Evolutionary conservation across 2,113 vertebrate genomes (phyloP).

Genomic region (Struthidea cinerea): DNA sequence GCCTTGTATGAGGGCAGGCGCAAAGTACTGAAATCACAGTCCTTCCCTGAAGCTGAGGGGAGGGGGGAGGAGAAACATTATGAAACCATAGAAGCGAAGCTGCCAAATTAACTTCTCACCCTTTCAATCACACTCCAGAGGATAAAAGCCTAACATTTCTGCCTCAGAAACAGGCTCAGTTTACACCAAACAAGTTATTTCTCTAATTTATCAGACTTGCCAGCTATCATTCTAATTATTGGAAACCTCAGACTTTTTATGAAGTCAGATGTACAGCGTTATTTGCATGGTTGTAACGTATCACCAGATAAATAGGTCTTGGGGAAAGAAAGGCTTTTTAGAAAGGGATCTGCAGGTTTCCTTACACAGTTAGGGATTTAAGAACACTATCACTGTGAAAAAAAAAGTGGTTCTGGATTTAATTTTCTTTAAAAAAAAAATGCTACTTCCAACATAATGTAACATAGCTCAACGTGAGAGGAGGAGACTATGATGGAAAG

Average conservation of each 20-base stretch:
- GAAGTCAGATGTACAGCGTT: constrained; percentile 22
- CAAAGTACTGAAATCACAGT: constrained; percentile 73
- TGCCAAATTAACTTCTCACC: constrained; percentile 99
- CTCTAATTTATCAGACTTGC: constrained; percentile 76
- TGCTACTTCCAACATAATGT: neutral
- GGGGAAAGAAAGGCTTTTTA: neutral
- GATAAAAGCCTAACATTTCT: constrained; percentile 89
- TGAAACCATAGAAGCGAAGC: constrained; percentile 96
- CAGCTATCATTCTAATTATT: constrained; percentile 71
- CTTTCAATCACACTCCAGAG: constrained; percentile 99
- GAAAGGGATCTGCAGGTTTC: constrained; percentile 7
- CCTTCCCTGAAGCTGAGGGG: constrained; percentile 72
- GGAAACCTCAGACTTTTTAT: constrained; percentile 48
- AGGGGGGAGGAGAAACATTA: constrained; percentile 85
- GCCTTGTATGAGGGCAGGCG: constrained; percentile 86
- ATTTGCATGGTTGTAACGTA: neutral
- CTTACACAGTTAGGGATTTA: neutral
- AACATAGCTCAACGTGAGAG: neutral
- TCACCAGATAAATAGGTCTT: neutral
- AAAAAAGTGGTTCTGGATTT: constrained; percentile 30
- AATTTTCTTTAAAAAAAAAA: constrained; percentile 12
- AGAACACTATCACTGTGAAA: neutral
- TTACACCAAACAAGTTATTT: constrained; percentile 79
- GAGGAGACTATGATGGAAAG: neutral
- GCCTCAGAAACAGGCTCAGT: constrained; percentile 82